Percentiles rank a stretch among this genome's conserved stretches.
Evolutionary conservation across 2,797 vertebrate genomes (phyloP).

Genomic region (Poeciliopsis infans): DNA sequence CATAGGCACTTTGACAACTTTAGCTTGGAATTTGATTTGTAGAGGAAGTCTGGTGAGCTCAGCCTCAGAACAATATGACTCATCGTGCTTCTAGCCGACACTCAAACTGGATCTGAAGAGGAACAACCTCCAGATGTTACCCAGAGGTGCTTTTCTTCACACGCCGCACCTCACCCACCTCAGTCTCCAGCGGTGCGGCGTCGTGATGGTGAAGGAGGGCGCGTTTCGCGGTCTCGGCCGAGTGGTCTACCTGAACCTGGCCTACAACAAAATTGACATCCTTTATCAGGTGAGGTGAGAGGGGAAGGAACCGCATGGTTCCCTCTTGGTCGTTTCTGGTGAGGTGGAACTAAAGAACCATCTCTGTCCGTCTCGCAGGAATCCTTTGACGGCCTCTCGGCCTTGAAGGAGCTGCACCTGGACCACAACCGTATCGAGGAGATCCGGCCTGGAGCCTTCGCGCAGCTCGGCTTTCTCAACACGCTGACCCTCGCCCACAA

Average conservation of each 20-base stretch:
- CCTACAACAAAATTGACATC: constrained; percentile 83
- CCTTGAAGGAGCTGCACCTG: constrained; percentile 86
- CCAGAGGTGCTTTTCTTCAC: constrained; percentile 75
- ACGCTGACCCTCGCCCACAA: constrained; percentile 86
- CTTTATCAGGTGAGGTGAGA: constrained; percentile 83
- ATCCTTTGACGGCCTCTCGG: constrained; percentile 88
- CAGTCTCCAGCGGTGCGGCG: constrained; percentile 84
- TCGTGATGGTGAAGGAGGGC: constrained; percentile 85
- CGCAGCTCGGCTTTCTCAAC: constrained; percentile 85
- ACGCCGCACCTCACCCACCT: constrained; percentile 88
- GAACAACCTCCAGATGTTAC: constrained; percentile 81
- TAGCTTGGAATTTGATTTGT: neutral
- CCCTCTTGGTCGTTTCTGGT: neutral
- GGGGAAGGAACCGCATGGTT: neutral
- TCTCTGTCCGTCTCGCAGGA: constrained; percentile 71
- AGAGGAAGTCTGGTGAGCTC: neutral
- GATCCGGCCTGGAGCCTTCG: constrained; percentile 88
- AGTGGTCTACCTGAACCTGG: constrained; percentile 87
- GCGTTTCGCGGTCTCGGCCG: constrained; percentile 89
- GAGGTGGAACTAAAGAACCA: too few relatives aligned
- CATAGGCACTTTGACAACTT: neutral
- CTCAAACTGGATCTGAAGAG: constrained; percentile 85
- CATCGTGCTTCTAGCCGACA: constrained; percentile 78
- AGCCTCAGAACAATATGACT: neutral
- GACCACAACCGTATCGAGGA: constrained; percentile 89